Percentiles rank a stretch among this genome's conserved stretches.
Evolutionary conservation across 2,888 invertebrate species (phyloP).

Genomic region (Urechis unicinctus): DNA sequence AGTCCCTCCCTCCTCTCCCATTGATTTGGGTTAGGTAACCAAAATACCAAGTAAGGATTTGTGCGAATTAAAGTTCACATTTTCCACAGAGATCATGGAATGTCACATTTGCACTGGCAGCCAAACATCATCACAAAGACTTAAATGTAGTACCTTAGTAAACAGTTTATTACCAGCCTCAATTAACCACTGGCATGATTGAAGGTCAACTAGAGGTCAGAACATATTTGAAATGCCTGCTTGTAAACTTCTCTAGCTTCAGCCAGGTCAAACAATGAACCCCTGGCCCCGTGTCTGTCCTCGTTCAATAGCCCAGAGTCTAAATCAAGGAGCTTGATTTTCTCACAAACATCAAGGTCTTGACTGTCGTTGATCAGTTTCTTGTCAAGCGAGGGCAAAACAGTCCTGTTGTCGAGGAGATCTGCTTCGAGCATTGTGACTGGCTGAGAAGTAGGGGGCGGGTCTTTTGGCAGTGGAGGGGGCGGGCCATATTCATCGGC

Average conservation of each 20-base stretch:
- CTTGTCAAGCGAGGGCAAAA: not conserved
- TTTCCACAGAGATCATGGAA: too few relatives aligned
- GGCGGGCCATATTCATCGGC: slow-evolving; percentile 8
- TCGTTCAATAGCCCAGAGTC: not conserved
- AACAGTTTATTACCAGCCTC: too few relatives aligned
- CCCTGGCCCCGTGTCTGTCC: not conserved
- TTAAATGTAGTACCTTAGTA: too few relatives aligned
- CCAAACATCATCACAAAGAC: too few relatives aligned
- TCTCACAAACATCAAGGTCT: slow-evolving; percentile 3
- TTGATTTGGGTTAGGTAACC: too few relatives aligned
- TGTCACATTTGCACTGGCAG: too few relatives aligned
- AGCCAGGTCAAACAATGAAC: slow-evolving; percentile 13
- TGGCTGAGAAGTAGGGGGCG: not conserved
- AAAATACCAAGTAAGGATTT: too few relatives aligned
- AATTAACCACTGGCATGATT: too few relatives aligned
- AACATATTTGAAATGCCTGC: slow-evolving; percentile 25
- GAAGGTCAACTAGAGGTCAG: slow-evolving; percentile 1
- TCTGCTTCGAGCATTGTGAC: not conserved
- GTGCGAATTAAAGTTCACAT: too few relatives aligned
- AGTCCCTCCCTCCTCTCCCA: too few relatives aligned
- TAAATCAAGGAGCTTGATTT: slow-evolving; percentile 4
- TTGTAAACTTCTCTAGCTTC: slow-evolving; percentile 25
- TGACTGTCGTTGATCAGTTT: not conserved
- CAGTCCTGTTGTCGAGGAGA: not conserved
- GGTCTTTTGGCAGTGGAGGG: slow-evolving; percentile 1